Conservation (phyloP, 2,113 vertebrate genomes). For the Microtus oregoni region DNA sequence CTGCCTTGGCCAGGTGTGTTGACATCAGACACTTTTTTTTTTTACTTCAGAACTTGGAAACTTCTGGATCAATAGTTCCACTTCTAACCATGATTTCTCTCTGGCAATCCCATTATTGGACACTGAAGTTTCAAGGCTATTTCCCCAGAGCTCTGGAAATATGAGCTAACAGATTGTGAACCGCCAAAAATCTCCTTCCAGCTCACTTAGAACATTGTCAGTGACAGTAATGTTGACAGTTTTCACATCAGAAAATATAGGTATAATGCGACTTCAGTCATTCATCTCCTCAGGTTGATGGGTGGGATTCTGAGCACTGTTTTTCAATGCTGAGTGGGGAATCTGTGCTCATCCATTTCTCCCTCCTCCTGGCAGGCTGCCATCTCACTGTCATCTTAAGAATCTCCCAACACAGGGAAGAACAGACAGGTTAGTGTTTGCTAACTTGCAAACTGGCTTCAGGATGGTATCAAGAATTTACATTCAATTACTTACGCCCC, state of each 20-base stretch:
- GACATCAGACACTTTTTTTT: conserved; percentile 64
- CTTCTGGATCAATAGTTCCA: conserved; percentile 76
- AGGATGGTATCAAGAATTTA: conserved; percentile 52
- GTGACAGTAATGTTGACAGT: conserved; percentile 76
- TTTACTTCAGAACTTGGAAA: conserved; percentile 69
- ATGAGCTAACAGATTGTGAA: conserved; percentile 75
- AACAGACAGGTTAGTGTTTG: conserved; percentile 55
- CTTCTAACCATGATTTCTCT: conserved; percentile 74
- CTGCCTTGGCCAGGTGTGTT: conserved; percentile 61
- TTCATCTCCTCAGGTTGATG: conserved; percentile 72
- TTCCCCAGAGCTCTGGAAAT: conserved; percentile 76
- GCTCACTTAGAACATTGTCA: conserved; percentile 76
- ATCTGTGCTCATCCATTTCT: conserved; percentile 56
- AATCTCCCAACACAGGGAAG: conserved; percentile 59
- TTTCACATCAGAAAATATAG: conserved; percentile 80
- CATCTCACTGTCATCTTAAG: conserved; percentile 57
- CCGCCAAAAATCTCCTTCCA: conserved; percentile 80
- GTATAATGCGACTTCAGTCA: conserved; percentile 81
- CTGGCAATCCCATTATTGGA: conserved; percentile 63
- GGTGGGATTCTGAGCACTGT: conserved; percentile 48
- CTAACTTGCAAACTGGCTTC: conserved; percentile 53
- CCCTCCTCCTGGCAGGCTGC: conserved; percentile 62
- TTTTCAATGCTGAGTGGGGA: conserved; percentile 38
- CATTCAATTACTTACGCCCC: conserved; percentile 49
- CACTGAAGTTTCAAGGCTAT: conserved; percentile 81